These are phyloP conservation scores for Catostomus latipinnis DNA, from an alignment of 2,797 vertebrate genomes.

Conservation along the genomic window DNA sequence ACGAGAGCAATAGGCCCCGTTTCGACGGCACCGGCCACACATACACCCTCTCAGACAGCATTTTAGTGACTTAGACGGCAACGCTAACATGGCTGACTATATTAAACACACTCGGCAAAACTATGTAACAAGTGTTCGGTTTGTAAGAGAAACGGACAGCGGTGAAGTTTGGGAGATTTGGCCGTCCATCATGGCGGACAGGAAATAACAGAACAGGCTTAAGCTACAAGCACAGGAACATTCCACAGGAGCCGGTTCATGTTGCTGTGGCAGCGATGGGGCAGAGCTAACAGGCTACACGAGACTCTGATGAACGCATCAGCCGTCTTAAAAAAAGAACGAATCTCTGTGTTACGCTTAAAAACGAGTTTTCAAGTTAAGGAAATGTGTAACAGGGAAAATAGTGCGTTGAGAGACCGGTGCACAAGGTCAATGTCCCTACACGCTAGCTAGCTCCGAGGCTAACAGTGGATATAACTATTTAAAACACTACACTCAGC, in stretches of 20 bases:
- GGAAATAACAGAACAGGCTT: conserved; percentile 58
- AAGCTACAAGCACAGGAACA: conserved; percentile 50
- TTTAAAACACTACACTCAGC: conserved; percentile 12
- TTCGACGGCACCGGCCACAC: conserved; percentile 15
- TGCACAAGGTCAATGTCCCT: conserved; percentile 83
- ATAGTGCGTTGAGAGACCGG: conserved; percentile 62
- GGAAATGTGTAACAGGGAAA: neutral
- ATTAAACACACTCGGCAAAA: neutral
- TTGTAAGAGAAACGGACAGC: neutral
- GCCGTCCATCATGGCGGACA: conserved; percentile 64
- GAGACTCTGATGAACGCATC: neutral
- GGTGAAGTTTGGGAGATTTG: conserved; percentile 37
- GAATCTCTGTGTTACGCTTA: neutral
- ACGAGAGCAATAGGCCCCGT: conserved; percentile 59
- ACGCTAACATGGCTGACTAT: neutral
- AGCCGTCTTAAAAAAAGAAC: neutral
- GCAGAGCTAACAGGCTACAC: conserved; percentile 19
- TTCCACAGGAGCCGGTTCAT: conserved; percentile 61
- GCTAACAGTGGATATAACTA: conserved; percentile 30
- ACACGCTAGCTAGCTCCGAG: conserved; percentile 50
- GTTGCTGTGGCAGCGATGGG: conserved; percentile 26
- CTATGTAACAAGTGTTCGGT: neutral
- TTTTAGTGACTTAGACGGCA: neutral
- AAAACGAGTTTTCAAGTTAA: neutral
- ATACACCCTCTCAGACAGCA: neutral